phyloP scores from a whole-genome alignment of 2,113 vertebrate genomes.

The Leucopternis melanops region DNA sequence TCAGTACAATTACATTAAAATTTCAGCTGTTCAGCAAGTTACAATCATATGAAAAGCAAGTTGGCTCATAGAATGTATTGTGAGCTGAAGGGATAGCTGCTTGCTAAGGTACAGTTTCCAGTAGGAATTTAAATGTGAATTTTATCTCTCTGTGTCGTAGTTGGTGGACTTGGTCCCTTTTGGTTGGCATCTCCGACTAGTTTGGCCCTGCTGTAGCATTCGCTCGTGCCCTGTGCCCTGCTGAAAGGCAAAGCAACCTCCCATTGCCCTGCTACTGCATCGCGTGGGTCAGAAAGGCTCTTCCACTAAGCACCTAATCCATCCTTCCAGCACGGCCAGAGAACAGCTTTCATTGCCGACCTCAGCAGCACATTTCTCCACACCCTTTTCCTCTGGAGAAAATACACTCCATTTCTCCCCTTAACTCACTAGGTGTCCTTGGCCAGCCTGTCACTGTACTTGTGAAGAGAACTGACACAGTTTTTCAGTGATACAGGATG shows the following conservation, averaged over 20 bases:
- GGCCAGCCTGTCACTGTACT: neutral
- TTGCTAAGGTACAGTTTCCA: neutral
- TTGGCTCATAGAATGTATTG: neutral
- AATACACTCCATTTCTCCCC: neutral
- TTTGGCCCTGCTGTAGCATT: neutral
- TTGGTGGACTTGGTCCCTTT: neutral
- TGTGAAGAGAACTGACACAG: neutral
- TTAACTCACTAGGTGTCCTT: neutral
- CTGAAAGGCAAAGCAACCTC: neutral
- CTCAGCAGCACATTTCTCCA: neutral
- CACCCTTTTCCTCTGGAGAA: neutral
- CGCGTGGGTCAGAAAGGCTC: neutral
- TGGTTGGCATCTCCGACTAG: neutral
- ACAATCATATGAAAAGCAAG: neutral
- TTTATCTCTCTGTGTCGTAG: neutral
- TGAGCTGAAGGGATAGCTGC: neutral
- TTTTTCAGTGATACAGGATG: neutral
- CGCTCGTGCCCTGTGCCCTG: neutral
- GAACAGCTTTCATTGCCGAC: neutral
- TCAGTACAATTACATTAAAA: neutral
- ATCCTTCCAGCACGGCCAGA: neutral
- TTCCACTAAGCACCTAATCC: neutral
- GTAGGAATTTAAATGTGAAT: neutral
- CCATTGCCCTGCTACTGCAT: neutral
- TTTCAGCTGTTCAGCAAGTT: neutral